Evolutionary conservation across 2,888 invertebrate genomes (phyloP).

Genomic region (Perizoma affinitatum): DNA sequence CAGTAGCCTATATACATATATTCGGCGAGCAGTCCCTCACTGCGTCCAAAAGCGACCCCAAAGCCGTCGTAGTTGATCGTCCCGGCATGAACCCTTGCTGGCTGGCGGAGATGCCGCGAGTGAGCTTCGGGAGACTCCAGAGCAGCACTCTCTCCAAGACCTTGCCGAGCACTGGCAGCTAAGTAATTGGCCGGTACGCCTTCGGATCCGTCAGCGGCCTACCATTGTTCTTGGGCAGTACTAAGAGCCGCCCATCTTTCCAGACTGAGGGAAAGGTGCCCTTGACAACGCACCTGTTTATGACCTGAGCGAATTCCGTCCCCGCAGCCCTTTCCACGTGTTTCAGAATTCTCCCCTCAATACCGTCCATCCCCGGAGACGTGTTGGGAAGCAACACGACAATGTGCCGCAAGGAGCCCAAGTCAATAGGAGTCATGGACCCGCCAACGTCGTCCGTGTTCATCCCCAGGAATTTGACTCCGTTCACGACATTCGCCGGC

Average conservation of each 20-base stretch:
- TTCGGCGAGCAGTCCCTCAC: not conserved
- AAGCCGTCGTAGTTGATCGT: conserved; percentile 41
- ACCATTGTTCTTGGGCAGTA: not conserved
- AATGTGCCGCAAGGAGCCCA: not conserved
- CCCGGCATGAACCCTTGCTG: conserved; percentile 50
- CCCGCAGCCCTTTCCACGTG: not conserved
- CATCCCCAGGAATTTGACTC: not conserved
- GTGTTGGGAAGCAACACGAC: not conserved
- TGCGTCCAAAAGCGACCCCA: conserved; percentile 14
- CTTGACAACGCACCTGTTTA: not conserved
- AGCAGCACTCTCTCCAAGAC: conserved; percentile 19
- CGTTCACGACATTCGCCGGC: not conserved
- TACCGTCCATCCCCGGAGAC: conserved; percentile 1
- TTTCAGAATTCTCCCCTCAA: not conserved
- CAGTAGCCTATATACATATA: too few relatives aligned
- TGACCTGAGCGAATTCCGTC: not conserved
- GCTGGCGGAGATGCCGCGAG: conserved; percentile 16
- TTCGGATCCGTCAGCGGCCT: not conserved
- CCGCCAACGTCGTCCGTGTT: not conserved
- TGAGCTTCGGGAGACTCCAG: conserved; percentile 1
- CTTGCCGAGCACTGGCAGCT: conserved; percentile 47
- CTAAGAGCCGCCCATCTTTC: not conserved
- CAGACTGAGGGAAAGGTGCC: not conserved
- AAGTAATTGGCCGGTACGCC: conserved; percentile 45
- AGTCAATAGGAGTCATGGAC: not conserved